Base-by-base conservation (phyloP, 2,888 invertebrate genomes). In the Cotesia congregata region DNA sequence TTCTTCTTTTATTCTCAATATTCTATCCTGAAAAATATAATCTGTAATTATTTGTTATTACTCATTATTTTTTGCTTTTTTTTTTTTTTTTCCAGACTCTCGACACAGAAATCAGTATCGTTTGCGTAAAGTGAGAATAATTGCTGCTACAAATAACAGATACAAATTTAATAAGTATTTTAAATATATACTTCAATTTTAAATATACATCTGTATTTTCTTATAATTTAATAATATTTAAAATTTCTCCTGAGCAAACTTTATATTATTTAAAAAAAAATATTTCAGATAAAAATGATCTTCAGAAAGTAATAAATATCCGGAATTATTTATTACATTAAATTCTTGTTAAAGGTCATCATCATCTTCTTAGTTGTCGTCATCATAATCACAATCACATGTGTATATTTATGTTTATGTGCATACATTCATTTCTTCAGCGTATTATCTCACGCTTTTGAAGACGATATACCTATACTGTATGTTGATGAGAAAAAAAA, bases 1-100 rank as follows among this genome's bases (percentile, higher is more conserved):
- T 15, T 62, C 6, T 68, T 75, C 40, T 40, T 38, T 62, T 70
- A 72, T 76, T 74, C 62, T 38, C 69, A 41, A 15, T 71, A 60
- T 73, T 78, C 67, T 62, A 30, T 59, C 9, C 7, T 12, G 50
- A 12, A 50, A 50, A 50, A 50, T 78, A 69, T 75, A 77, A 78
- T 76, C 77, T 77, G 74, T 78, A 78, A 80, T 81, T 79, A 81
- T 71, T 65, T 62, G 64, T 67, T 76, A 80, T 81, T 77, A 80
- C 50, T 12, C 78, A 67, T 40, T 30, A 30, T 30, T 74, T 17
- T 65, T 39, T 5, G 20, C 6, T n/a, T 17, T 60, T 74, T 40
- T 75, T 69, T 75, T 69, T 59, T 60, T 67, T 17, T 67, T 70
- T 17, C 59, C 6, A 30, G 30, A 30, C 12, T 50, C 50, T 1